These are phyloP conservation scores for Lepus timidus DNA, from an alignment of 2,113 vertebrate species.

Conservation along the genomic window DNA sequence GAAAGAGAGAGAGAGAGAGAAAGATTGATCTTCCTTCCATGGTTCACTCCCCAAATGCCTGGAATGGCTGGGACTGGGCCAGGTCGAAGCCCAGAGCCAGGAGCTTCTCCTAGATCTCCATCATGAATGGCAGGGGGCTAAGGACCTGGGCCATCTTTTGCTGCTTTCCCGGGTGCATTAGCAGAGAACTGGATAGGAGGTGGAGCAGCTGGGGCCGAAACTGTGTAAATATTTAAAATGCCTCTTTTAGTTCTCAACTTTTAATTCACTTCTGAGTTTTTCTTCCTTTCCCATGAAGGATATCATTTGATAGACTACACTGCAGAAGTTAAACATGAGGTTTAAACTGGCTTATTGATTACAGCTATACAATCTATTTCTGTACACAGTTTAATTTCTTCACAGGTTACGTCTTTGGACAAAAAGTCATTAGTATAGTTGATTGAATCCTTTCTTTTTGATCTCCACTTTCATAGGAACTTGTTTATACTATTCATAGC, in stretches of 20 bases:
- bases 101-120: no score
- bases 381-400: background rate
- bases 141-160: no score
- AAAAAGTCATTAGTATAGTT: background rate
- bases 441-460: background rate
- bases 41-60: no score
- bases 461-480: background rate
- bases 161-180: no score
- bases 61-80: no score
- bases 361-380: background rate
- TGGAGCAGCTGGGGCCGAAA: no score
- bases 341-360: background rate
- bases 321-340: background rate
- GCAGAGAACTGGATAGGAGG: no score
- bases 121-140: no score
- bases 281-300: background rate
- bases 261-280: background rate
- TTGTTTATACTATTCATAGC: background rate
- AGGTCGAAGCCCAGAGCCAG: no score
- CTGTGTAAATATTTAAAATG: no score
- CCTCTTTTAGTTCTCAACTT: background rate
- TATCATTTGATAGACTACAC: background rate
- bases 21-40: no score
- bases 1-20: no score
- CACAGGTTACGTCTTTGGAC: background rate